A percentile compares a stretch with the other conserved stretches of the same genome.
Evolutionary conservation across 1,140 invertebrate genomes (phyloP).

Genomic region (Carcinoscorpius rotundicauda): DNA sequence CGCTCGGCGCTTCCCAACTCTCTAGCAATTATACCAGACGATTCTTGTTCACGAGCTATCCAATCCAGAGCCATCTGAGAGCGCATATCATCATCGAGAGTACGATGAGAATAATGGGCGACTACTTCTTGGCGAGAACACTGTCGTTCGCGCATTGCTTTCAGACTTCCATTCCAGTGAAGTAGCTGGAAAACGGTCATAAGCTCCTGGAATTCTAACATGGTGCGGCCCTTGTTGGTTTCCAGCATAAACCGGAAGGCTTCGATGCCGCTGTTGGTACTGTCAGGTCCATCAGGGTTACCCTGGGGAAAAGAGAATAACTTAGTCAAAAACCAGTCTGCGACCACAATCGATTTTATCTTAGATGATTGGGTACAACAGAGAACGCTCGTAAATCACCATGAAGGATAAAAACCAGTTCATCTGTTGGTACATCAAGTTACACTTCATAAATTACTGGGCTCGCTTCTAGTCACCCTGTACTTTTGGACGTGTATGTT

Average conservation of each 20-base stretch:
- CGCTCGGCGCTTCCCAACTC: constrained; percentile 71
- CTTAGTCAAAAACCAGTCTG: no score
- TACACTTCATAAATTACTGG: no score
- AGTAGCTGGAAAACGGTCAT: constrained; percentile 93
- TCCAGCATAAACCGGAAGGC: constrained; percentile 92
- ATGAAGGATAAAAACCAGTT: no score
- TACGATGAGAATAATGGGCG: constrained; percentile 80
- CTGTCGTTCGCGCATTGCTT: constrained; percentile 73
- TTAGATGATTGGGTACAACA: no score
- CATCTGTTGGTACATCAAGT: no score
- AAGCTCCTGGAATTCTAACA: constrained; percentile 91
- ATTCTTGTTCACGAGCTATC: constrained; percentile 81
- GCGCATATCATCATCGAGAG: constrained; percentile 84
- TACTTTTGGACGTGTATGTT: no score
- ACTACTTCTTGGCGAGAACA: constrained; percentile 90
- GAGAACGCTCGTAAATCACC: no score
- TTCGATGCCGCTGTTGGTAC: constrained; percentile 53
- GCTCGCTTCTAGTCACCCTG: no score
- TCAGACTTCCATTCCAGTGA: constrained; percentile 90
- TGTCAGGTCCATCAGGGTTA: constrained; percentile 45
- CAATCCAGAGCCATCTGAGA: constrained; percentile 92
- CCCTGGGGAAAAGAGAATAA: no score
- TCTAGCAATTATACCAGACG: constrained; percentile 57
- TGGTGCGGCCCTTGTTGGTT: constrained; percentile 79
- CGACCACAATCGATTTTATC: no score